Base-by-base conservation (phyloP, 1,140 invertebrate genomes). In the Anoplophora glabripennis region DNA sequence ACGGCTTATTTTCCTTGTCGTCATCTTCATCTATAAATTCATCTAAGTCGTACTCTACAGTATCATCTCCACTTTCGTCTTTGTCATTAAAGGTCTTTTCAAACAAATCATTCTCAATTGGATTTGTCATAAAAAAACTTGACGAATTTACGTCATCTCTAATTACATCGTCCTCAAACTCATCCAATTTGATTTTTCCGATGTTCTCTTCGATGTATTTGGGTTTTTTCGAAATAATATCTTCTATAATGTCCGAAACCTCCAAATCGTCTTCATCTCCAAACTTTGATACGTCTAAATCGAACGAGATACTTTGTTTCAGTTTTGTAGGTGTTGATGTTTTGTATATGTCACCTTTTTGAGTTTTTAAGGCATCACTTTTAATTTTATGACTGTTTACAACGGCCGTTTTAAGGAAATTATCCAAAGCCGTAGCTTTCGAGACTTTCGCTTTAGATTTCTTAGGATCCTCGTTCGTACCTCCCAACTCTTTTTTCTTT, bases 191-290 rank as follows among this genome's bases (percentile, higher is more conserved):
- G 4, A 48, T 11, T 47, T 56, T 56, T 52, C n/a, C 10, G 51
- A 59, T 14, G 28, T 45, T 44, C 11, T 44, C 28, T 14, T 42
- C 18, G 9, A 58, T 17, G 12, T 35, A 41, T 15, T 14, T 37
- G 0, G 48, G 61, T 8, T 75, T 66, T 67, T 75, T 76, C 1
- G 68, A 69, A 0, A 83, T 71, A 14, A 85, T 85, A 28, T 77
- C 74, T 14, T 85, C 80, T 7, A 86, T 77, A 59, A 87, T 81
- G 45, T 79, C 76, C 0, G 85, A 85, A 64, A 87, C 70, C 55
- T 87, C 76, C 9, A 77, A 77, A 15, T 75, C 64, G 14, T 75
- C 71, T 55, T 80, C 78, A 46, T 81, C 80, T 3, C 70, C 68
- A 62, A 71, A 71, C 46, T 72, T 65, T 7, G 67, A 65, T 7